phyloP scores from a whole-genome alignment of 1,140 invertebrate species.

The Hyles vespertilio region DNA sequence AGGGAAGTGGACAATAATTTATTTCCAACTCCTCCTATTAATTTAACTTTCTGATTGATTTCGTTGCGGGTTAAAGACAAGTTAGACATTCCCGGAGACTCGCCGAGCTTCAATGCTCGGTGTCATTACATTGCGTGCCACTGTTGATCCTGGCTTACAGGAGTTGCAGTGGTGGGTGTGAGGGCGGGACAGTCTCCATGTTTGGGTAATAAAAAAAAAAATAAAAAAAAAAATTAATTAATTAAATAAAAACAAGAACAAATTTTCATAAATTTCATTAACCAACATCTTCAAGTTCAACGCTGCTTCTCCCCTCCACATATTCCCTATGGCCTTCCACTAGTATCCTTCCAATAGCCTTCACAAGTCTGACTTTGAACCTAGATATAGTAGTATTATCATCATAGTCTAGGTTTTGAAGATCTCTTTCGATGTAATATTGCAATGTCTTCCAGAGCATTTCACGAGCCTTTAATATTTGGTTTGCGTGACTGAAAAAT shows the following conservation, averaged over 20 bases:
- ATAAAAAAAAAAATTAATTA: too few relatives aligned
- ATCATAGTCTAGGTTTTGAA: conserved; percentile 32
- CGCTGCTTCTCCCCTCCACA: conserved; percentile 14
- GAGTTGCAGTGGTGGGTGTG: too few relatives aligned
- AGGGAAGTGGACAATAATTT: too few relatives aligned
- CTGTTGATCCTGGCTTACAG: too few relatives aligned
- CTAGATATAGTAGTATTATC: conserved; percentile 29
- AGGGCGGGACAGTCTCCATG: too few relatives aligned
- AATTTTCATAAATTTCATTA: conserved; percentile 27
- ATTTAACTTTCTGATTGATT: too few relatives aligned
- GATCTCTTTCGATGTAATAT: conserved; percentile 72
- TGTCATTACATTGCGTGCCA: too few relatives aligned
- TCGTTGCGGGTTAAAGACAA: too few relatives aligned
- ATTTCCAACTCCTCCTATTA: too few relatives aligned
- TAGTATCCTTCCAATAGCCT: conserved; percentile 45
- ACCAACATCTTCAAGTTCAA: conserved; percentile 17
- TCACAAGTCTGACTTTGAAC: conserved; percentile 49
- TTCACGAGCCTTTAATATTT: conserved; percentile 66
- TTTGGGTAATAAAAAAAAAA: too few relatives aligned
- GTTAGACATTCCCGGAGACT: too few relatives aligned
- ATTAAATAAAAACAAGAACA: not conserved
- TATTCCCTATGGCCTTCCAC: conserved; percentile 42
- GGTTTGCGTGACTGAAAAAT: conserved; percentile 62
- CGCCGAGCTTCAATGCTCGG: too few relatives aligned
- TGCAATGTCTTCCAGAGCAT: conserved; percentile 73